Conservation (phyloP, 2,113 vertebrate species). For the Pomatorhinus ruficollis region DNA sequence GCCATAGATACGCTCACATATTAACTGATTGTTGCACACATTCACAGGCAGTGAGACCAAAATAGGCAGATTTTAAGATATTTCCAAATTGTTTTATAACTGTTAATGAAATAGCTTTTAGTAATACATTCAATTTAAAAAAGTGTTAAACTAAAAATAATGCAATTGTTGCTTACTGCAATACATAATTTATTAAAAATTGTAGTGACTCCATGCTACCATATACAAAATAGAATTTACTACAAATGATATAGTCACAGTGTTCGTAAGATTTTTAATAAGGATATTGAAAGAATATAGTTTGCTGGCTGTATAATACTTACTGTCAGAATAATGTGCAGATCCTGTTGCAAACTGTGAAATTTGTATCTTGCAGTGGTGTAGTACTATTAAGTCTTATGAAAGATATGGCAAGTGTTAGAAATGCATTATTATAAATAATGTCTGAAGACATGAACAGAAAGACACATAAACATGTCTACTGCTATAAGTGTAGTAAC, state of each 20-base stretch:
- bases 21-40: background rate
- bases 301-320: slow-evolving; percentile 14
- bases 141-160: background rate
- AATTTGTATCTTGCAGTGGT: slow-evolving; percentile 58
- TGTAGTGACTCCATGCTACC: background rate
- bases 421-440: slow-evolving; percentile 44
- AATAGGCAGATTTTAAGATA: background rate
- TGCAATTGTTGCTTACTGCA: background rate
- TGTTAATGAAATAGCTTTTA: slow-evolving; percentile 13
- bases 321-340: slow-evolving; percentile 60
- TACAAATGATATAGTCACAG: background rate
- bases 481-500: background rate
- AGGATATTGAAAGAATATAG: background rate
- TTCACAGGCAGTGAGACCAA: background rate
- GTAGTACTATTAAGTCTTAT: slow-evolving; percentile 33
- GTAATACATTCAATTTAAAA: background rate
- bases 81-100: background rate
- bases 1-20: background rate
- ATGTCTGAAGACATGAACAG: slow-evolving; percentile 26
- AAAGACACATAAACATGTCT: background rate
- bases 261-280: slow-evolving; percentile 25
- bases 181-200: background rate
- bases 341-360: slow-evolving; percentile 60
- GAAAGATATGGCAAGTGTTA: slow-evolving; percentile 63
- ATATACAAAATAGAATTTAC: background rate